Evolutionary conservation across 2,888 invertebrate species (phyloP).

Genomic region (Trissolcus brochymenae): DNA sequence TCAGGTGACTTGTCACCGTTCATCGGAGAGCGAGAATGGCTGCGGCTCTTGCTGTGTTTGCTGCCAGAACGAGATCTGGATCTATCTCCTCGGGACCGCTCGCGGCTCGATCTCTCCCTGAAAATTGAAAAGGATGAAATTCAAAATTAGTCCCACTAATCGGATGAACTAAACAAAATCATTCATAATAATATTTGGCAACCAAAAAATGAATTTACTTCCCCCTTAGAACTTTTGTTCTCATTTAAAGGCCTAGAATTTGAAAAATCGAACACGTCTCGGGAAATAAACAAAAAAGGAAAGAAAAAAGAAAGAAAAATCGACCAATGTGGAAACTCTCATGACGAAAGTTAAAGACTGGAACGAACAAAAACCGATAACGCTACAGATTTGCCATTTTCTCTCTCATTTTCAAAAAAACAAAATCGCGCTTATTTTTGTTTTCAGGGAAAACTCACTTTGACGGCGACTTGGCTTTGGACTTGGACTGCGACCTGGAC

Average conservation of each 20-base stretch:
- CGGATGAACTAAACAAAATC: background rate
- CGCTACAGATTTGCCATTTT: constrained; percentile 47
- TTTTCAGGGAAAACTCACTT: constrained; percentile 73
- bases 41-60: constrained; percentile 75
- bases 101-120: constrained; percentile 75
- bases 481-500: constrained; percentile 79
- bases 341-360: background rate
- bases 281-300: constrained; percentile 14
- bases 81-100: constrained; percentile 73
- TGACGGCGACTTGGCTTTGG: constrained; percentile 77
- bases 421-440: constrained; percentile 25
- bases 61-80: constrained; percentile 74
- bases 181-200: background rate
- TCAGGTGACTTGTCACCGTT: constrained; percentile 75
- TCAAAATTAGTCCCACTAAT: background rate
- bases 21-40: constrained; percentile 71
- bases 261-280: background rate
- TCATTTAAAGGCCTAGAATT: background rate
- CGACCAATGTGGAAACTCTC: constrained; percentile 9
- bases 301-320: constrained; percentile 20
- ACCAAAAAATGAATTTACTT: background rate
- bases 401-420: constrained; percentile 28
- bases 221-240: background rate
- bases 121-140: constrained; percentile 15
- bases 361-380: constrained; percentile 4